Base-by-base conservation (phyloP, 2,797 vertebrate genomes). In the Hemibagrus guttatus region DNA sequence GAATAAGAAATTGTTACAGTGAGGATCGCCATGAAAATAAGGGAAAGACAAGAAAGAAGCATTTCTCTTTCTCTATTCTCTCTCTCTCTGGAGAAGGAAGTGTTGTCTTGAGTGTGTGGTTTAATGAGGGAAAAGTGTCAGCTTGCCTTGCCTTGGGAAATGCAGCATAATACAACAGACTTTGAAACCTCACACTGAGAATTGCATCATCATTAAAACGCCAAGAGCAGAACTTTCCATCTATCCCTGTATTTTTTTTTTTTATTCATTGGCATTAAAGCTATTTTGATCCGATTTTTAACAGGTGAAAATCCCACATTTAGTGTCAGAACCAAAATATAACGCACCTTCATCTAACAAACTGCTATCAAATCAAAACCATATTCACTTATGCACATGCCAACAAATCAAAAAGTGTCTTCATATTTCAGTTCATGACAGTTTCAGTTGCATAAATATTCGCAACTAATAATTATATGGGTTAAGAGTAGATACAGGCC, bases 1-100 rank as follows among this genome's bases (percentile, higher is more conserved):
- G 87, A 88, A 88, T 91, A 88, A 95, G 94, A 91, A 92, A 90
- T 90, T 86, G 90, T 93, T 94, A 92, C 93, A 93, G 93, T 90
- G 71, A 93, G 92, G 89, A 68, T 85, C 82, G 26, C 89, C 52
- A 85, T 68, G 89, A 87, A 85, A 79, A 74, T 17, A 85, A 64
- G 26, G 63, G 88, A 52, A 35, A 28, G 61, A 82, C 85, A 85
- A 81, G 84, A 74, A 83, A 79, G 64, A 88, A 71, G 21, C 42
- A 19, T 64, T 64, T 69, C 61, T 59, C 85, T n/a, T 42, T 39
- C 21, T 71, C 49, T 35, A 17, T 74, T 52, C 31, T 54, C 58
- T 68, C 64, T 26, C 42, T 58, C 56, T 42, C 81, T 16, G 49
- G 56, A 87, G 87, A 84, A 88, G 78, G 81, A 87, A 84, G 56